Conservation (phyloP, 1,140 invertebrate genomes). For the Drosophila sp. region DNA sequence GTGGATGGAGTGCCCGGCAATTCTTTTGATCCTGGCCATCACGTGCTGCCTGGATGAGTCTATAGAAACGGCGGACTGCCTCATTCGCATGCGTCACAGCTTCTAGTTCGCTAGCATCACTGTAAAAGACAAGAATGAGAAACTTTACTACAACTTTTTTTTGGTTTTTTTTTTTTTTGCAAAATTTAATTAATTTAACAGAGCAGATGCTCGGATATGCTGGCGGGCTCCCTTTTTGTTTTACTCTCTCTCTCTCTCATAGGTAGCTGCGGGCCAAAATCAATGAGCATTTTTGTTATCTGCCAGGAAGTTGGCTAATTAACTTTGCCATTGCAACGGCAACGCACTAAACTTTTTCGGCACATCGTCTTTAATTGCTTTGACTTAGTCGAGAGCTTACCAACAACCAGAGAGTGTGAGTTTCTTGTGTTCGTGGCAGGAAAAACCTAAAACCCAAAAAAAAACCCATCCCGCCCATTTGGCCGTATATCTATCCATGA, state of each 20-base stretch:
- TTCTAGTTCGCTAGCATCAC: slow-evolving; percentile 86
- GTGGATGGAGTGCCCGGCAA: slow-evolving; percentile 87
- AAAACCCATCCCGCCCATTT: background rate
- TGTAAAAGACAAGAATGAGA: slow-evolving; percentile 53
- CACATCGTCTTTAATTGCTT: slow-evolving; percentile 35
- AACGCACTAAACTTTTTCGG: slow-evolving; percentile 44
- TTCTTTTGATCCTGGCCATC: slow-evolving; percentile 92
- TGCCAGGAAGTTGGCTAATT: slow-evolving; percentile 64
- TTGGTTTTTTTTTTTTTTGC: background rate
- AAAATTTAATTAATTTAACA: slow-evolving; percentile 60
- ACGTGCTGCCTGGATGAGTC: slow-evolving; percentile 90
- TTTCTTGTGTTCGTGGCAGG: slow-evolving; percentile 42
- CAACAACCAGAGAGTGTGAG: slow-evolving; percentile 1
- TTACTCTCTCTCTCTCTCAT: background rate
- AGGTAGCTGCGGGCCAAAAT: slow-evolving; percentile 32
- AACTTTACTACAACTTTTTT: slow-evolving; percentile 37
- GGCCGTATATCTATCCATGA: slow-evolving; percentile 11
- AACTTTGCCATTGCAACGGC: slow-evolving; percentile 48
- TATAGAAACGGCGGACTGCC: slow-evolving; percentile 90
- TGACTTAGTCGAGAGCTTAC: background rate
- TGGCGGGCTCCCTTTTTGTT: background rate
- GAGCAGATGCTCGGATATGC: slow-evolving; percentile 34
- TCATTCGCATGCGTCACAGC: slow-evolving; percentile 86
- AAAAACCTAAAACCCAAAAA: background rate
- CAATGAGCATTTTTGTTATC: slow-evolving; percentile 23